Conservation (phyloP, 2,888 invertebrate species). For the Liopterus haemorrhoidalis region DNA sequence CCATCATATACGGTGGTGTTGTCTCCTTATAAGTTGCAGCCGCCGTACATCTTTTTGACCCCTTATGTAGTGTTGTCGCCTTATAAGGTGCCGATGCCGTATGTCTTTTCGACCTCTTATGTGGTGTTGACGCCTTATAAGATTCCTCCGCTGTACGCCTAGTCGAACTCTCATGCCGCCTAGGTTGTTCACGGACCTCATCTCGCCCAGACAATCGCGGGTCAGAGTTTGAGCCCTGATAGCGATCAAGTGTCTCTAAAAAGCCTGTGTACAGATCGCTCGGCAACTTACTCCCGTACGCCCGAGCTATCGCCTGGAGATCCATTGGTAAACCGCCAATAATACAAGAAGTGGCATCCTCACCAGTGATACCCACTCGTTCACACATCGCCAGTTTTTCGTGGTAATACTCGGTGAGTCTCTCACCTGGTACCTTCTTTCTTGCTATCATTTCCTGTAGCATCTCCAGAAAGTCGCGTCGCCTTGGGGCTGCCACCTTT, state of each 20-base stretch:
- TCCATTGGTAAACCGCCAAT: background rate
- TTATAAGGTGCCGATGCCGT: too few relatives aligned
- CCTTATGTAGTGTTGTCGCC: too few relatives aligned
- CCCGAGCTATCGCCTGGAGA: background rate
- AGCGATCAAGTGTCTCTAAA: background rate
- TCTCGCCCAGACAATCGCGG: background rate
- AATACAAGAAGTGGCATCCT: constrained; percentile 6
- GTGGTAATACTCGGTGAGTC: constrained; percentile 2
- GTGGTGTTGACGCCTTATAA: too few relatives aligned
- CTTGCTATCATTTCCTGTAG: constrained; percentile 7
- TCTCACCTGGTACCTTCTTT: constrained; percentile 1
- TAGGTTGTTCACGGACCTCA: too few relatives aligned
- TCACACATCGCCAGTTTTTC: constrained; percentile 8
- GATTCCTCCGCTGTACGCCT: too few relatives aligned
- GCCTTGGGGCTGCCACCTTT: too few relatives aligned
- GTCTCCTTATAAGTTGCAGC: background rate
- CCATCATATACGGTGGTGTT: background rate
- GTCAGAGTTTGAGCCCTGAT: background rate
- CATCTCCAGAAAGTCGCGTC: too few relatives aligned
- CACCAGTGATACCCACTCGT: constrained; percentile 1
- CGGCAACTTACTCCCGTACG: background rate
- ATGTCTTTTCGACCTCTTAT: too few relatives aligned
- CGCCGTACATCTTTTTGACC: background rate
- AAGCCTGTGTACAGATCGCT: background rate
- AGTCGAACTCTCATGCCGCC: too few relatives aligned